Evolutionary conservation across 2,113 vertebrate species (phyloP).

Genomic region (Plecturocebus donacophilus): DNA sequence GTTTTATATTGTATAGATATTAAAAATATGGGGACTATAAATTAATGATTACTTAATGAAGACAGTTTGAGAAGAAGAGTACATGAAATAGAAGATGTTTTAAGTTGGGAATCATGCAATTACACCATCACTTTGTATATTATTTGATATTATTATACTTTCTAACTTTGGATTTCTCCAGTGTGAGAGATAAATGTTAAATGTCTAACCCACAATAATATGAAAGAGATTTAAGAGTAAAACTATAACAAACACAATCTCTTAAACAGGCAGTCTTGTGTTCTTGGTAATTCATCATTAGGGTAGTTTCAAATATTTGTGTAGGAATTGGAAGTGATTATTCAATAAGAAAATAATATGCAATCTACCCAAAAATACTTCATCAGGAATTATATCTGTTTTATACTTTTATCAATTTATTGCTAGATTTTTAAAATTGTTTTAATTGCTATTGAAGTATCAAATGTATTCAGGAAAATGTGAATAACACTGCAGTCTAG

Average conservation of each 20-base stretch:
- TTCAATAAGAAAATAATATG: background rate
- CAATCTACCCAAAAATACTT: background rate
- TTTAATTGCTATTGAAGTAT: constrained; percentile 5
- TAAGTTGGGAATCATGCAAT: background rate
- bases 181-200: background rate
- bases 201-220: background rate
- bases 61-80: background rate
- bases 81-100: background rate
- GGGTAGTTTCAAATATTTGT: background rate
- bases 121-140: background rate
- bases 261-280: background rate
- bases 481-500: background rate
- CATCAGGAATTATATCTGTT: background rate
- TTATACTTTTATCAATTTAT: background rate
- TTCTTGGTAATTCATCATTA: constrained; percentile 16
- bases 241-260: background rate
- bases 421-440: background rate
- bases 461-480: constrained; percentile 29
- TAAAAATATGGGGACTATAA: background rate
- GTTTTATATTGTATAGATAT: background rate
- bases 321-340: background rate
- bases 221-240: constrained; percentile 13
- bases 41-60: constrained; percentile 32
- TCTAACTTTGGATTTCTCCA: background rate
- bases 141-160: background rate